Conservation (phyloP, 2,888 invertebrate genomes). For the Drosophila pegasa region DNA sequence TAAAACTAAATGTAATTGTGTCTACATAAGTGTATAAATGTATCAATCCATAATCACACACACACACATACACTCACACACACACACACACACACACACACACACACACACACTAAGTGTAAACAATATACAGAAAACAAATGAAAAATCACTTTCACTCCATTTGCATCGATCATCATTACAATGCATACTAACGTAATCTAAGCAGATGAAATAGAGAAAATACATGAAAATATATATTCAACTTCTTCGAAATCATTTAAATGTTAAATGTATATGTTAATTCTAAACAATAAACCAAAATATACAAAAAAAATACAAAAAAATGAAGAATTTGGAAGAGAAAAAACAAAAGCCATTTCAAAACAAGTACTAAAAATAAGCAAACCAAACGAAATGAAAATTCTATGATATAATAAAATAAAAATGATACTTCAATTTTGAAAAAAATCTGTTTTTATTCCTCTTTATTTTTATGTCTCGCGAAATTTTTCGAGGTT, state of each 20-base stretch:
- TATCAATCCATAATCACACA: conserved; percentile 31
- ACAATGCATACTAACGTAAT: conserved; percentile 45
- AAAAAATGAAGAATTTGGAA: conserved; percentile 43
- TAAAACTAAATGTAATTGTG: conserved; percentile 20
- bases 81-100: background rate
- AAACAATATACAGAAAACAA: conserved; percentile 1
- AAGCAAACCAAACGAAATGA: conserved; percentile 69
- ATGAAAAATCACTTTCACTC: conserved; percentile 22
- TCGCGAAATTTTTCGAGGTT: no score
- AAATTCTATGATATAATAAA: conserved; percentile 73
- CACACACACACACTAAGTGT: conserved; percentile 5
- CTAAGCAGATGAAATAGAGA: conserved; percentile 42
- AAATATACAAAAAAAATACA: conserved; percentile 26
- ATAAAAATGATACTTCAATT: conserved; percentile 72
- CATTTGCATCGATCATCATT: conserved; percentile 34
- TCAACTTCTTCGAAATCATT: conserved; percentile 67
- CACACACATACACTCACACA: background rate
- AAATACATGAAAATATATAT: conserved; percentile 38
- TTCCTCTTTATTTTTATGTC: conserved; percentile 8
- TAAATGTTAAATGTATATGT: conserved; percentile 80
- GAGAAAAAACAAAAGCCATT: conserved; percentile 49
- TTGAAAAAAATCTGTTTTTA: conserved; percentile 1
- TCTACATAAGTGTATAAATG: conserved; percentile 43
- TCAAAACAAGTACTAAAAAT: conserved; percentile 51
- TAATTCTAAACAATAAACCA: conserved; percentile 73